phyloP scores from a whole-genome alignment of 2,113 vertebrate genomes.

The Penelope pileata region DNA sequence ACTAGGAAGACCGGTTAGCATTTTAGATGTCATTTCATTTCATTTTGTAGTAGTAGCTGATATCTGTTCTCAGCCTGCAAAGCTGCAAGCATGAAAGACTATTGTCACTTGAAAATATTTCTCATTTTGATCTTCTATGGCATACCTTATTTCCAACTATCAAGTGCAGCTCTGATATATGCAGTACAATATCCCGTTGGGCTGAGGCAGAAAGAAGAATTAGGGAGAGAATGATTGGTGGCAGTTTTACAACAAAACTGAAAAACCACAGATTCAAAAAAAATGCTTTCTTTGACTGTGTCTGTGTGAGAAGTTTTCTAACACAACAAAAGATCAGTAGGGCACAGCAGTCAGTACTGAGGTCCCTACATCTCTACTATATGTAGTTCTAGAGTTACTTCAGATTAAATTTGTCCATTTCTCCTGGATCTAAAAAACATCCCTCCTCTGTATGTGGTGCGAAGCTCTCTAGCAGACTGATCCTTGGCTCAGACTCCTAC shows the following conservation, averaged over 20 bases:
- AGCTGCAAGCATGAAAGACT: not conserved
- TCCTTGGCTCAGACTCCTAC: not conserved
- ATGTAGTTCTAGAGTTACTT: not conserved
- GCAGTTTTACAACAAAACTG: not conserved
- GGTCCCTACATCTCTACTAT: accelerated
- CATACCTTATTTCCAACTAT: not conserved
- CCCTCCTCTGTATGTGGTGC: not conserved
- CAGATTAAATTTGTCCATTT: not conserved
- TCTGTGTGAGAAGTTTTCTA: not conserved
- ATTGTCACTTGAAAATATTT: not conserved
- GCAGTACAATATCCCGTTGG: accelerated
- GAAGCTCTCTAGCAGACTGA: not conserved
- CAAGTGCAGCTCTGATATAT: not conserved
- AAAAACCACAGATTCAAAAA: not conserved
- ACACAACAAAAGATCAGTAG: not conserved
- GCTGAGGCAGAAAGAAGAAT: not conserved
- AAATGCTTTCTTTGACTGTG: not conserved
- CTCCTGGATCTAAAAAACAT: not conserved
- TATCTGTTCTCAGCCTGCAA: not conserved
- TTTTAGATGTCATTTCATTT: not conserved
- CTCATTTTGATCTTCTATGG: not conserved
- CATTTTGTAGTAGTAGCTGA: not conserved
- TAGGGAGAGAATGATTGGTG: not conserved
- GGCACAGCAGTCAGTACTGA: not conserved
- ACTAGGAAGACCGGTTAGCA: not conserved